These are phyloP conservation scores for Achatina immaculata DNA, from an alignment of 1,140 invertebrate genomes.

Conservation along the genomic window DNA sequence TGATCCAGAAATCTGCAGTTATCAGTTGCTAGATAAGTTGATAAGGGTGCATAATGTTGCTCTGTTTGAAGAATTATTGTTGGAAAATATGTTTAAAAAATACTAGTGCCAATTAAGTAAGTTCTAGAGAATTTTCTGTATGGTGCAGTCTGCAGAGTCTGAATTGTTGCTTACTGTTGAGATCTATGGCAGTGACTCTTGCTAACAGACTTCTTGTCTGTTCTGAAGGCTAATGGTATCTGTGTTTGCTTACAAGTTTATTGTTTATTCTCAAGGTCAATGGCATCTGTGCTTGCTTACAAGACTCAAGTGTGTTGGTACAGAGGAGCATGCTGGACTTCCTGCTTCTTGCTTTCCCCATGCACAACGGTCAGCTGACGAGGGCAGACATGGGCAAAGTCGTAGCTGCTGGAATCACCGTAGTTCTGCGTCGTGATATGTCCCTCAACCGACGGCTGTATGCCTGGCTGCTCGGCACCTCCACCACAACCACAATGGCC, in stretches of 20 bases:
- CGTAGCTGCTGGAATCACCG: constrained; percentile 84
- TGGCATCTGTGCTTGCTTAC: constrained; percentile 81
- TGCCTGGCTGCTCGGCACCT: constrained; percentile 85
- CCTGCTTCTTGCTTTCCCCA: constrained; percentile 86
- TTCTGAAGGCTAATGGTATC: neutral
- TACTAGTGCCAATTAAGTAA: too few species aligned
- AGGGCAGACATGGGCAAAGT: constrained; percentile 83
- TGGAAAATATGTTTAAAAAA: too few species aligned
- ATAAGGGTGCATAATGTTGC: too few species aligned
- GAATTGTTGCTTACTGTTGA: too few species aligned
- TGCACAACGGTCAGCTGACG: constrained; percentile 84
- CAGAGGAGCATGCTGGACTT: constrained; percentile 90
- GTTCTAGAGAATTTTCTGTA: too few species aligned
- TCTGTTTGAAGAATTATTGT: too few species aligned
- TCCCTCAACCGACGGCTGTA: constrained; percentile 90
- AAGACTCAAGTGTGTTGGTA: constrained; percentile 86
- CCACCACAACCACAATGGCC: constrained; percentile 63
- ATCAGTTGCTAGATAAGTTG: too few species aligned
- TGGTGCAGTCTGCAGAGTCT: too few species aligned
- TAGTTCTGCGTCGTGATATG: constrained; percentile 90
- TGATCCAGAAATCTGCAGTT: too few species aligned
- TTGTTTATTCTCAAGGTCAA: constrained; percentile 72
- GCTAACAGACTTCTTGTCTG: neutral
- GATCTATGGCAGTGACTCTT: too few species aligned
- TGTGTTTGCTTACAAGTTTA: neutral